A percentile compares a stretch with the other conserved stretches of the same genome.
phyloP scores from a whole-genome alignment of 1,140 invertebrate genomes.

The Lanistes nyassanus region DNA sequence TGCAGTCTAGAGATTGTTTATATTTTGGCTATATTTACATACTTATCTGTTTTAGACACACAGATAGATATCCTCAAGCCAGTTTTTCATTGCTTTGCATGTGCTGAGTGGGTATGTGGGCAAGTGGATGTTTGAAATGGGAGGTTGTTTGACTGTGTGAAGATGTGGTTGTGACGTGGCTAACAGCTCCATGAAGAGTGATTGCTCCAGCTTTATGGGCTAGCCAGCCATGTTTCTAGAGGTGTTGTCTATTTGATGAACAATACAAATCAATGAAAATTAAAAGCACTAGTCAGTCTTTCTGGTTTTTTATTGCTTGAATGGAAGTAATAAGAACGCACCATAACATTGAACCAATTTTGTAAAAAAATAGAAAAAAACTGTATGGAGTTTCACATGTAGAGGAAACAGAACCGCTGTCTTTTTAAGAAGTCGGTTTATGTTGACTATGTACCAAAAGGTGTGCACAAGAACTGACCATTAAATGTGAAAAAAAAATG shows the following conservation, averaged over 20 bases:
- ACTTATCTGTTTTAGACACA: too few relatives aligned
- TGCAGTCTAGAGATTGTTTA: too few relatives aligned
- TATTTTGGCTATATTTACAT: too few relatives aligned
- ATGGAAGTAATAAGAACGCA: background rate
- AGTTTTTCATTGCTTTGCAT: too few relatives aligned
- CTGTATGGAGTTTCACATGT: background rate
- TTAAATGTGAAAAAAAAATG: background rate
- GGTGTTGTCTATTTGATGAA: conserved; percentile 8
- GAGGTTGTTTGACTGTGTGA: conserved; percentile 14
- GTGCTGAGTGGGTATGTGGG: too few relatives aligned
- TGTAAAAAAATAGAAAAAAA: background rate
- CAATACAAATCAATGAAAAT: conserved; percentile 18
- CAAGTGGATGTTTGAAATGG: background rate
- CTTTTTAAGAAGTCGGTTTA: too few relatives aligned
- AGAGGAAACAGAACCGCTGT: too few relatives aligned
- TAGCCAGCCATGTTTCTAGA: conserved; percentile 2
- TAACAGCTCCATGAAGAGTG: background rate
- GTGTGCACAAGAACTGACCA: background rate
- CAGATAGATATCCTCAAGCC: too few relatives aligned
- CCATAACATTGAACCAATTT: background rate
- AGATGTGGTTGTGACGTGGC: background rate
- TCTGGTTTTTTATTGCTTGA: conserved; percentile 4
- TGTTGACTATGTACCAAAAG: background rate
- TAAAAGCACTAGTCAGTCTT: conserved; percentile 24
- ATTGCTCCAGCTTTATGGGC: background rate